Evolutionary conservation across 2,113 vertebrate species (phyloP).

Genomic region (Nerophis ophidion): DNA sequence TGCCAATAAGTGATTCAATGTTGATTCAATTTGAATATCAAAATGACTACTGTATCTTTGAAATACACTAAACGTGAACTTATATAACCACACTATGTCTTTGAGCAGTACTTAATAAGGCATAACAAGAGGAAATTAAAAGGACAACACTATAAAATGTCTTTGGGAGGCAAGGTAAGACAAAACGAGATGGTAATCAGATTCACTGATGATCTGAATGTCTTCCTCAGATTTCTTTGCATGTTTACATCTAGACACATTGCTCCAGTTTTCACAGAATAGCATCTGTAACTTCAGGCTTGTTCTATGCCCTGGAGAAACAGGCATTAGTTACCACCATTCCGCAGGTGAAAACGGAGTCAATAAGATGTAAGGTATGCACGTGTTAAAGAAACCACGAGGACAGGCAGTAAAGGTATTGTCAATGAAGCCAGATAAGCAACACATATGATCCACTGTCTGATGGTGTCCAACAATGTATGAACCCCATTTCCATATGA

Average conservation of each 20-base stretch:
- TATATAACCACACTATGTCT: too few relatives aligned
- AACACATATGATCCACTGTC: constrained; percentile 30
- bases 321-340: constrained; percentile 32
- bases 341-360: constrained; percentile 55
- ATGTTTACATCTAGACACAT: constrained; percentile 51
- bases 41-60: too few relatives aligned
- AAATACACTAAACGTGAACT: too few relatives aligned
- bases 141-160: background rate
- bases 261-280: constrained; percentile 54
- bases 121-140: background rate
- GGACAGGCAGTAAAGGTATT: constrained; percentile 49
- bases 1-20: too few relatives aligned
- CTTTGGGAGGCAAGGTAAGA: constrained; percentile 49
- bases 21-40: too few relatives aligned
- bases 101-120: too few relatives aligned
- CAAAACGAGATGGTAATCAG: constrained; percentile 22
- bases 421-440: constrained; percentile 23
- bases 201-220: constrained; percentile 56
- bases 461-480: constrained; percentile 49
- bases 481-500: too few relatives aligned
- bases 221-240: constrained; percentile 45
- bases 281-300: constrained; percentile 38
- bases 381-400: constrained; percentile 55
- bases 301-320: constrained; percentile 22
- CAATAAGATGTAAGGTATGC: constrained; percentile 60